Evolutionary conservation across 2,113 vertebrate genomes (phyloP).

Genomic region (Thermophis baileyi): DNA sequence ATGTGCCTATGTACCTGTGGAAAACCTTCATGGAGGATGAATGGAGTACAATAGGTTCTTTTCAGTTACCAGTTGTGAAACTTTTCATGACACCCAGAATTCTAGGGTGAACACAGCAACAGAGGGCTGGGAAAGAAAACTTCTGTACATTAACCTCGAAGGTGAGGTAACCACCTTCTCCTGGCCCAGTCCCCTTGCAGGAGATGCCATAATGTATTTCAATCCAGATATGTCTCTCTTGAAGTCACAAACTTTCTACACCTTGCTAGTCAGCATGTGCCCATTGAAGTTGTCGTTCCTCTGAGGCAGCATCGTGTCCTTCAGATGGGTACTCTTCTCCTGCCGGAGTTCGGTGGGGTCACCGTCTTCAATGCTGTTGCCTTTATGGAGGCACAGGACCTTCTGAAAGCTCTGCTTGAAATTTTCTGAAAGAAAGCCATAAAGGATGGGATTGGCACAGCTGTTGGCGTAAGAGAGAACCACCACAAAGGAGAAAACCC

Average conservation of each 20-base stretch:
- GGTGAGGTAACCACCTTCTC: neutral
- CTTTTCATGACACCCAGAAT: neutral
- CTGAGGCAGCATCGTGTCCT: conserved; percentile 71
- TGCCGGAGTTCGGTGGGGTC: conserved; percentile 75
- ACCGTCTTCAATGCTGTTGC: conserved; percentile 73
- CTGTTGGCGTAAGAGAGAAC: conserved; percentile 92
- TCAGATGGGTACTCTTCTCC: conserved; percentile 77
- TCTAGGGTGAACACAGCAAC: neutral
- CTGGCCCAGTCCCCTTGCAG: neutral
- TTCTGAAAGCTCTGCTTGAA: conserved; percentile 92
- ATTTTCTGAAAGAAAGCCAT: conserved; percentile 91
- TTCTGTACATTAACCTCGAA: neutral
- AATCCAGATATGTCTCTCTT: neutral
- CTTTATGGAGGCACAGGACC: conserved; percentile 79
- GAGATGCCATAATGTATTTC: neutral
- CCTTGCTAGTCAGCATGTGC: conserved; percentile 82
- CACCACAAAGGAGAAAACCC: conserved; percentile 89
- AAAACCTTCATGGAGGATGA: neutral
- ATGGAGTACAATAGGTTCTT: neutral
- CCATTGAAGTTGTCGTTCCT: conserved; percentile 69
- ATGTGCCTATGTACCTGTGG: neutral
- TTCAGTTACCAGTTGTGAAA: neutral
- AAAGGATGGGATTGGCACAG: conserved; percentile 93
- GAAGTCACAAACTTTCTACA: conserved; percentile 46
- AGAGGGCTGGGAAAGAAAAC: neutral